A percentile compares a stretch with the other conserved stretches of the same genome.
phyloP scores from a whole-genome alignment of 2,888 invertebrate species.

The Agrotis ipsilon region DNA sequence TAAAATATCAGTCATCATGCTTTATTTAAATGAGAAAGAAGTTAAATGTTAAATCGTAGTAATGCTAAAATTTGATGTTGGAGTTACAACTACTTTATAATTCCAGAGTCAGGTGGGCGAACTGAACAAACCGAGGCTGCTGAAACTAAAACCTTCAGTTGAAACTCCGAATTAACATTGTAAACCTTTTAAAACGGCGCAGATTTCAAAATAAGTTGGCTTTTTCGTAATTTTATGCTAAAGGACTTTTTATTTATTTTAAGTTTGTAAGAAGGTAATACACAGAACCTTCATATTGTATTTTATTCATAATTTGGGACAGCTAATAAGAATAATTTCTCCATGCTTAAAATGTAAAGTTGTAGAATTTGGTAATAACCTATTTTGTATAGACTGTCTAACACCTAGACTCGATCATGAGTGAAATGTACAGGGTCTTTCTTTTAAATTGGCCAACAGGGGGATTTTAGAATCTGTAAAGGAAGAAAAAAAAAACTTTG shows the following conservation, averaged over 20 bases:
- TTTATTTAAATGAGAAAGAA: background rate
- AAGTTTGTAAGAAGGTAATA: background rate
- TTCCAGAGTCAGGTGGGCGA: slow-evolving; percentile 28
- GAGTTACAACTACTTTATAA: slow-evolving; percentile 40
- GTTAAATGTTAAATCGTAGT: slow-evolving; percentile 1
- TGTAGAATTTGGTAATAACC: too few relatives aligned
- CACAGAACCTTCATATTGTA: too few relatives aligned
- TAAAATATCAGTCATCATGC: background rate
- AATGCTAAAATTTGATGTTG: slow-evolving; percentile 19
- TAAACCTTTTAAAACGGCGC: slow-evolving; percentile 26
- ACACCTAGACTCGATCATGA: too few relatives aligned
- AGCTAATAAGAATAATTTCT: too few relatives aligned
- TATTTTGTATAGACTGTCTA: too few relatives aligned
- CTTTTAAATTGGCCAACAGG: too few relatives aligned
- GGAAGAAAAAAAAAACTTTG: too few relatives aligned
- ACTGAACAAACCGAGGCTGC: slow-evolving; percentile 24
- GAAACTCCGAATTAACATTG: slow-evolving; percentile 20
- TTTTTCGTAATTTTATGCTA: background rate
- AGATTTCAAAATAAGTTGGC: slow-evolving; percentile 17
- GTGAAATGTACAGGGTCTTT: too few relatives aligned
- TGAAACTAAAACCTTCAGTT: slow-evolving; percentile 41
- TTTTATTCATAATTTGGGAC: too few relatives aligned
- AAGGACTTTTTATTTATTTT: background rate
- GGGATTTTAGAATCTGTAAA: too few relatives aligned
- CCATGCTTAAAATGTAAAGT: too few relatives aligned